Evolutionary conservation across 2,888 invertebrate genomes (phyloP).

Genomic region (Melanophora roralis): DNA sequence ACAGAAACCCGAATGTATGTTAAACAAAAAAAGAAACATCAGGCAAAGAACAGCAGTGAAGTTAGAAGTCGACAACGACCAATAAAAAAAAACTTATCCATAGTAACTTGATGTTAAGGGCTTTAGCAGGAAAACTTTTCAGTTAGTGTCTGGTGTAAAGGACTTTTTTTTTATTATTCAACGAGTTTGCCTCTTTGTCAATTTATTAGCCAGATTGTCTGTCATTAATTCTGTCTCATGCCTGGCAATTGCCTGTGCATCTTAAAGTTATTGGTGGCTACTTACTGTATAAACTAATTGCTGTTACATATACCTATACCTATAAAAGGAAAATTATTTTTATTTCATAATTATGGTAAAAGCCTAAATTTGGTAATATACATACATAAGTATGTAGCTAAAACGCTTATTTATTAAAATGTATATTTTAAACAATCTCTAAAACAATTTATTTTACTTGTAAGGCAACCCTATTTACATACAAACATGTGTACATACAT

Average conservation of each 20-base stretch:
- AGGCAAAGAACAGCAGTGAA: slow-evolving; percentile 16
- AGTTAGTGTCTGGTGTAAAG: slow-evolving; percentile 27
- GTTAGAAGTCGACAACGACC: slow-evolving; percentile 12
- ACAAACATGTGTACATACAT: too few species aligned
- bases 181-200: neutral
- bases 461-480: too few species aligned
- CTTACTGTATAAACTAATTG: neutral
- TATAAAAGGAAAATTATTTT: neutral
- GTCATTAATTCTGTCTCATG: neutral
- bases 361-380: too few species aligned
- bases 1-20: slow-evolving; percentile 36
- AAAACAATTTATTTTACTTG: too few species aligned
- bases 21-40: slow-evolving; percentile 23
- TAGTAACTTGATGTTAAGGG: slow-evolving; percentile 37
- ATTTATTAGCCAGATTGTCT: neutral
- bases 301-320: neutral
- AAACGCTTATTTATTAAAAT: too few species aligned
- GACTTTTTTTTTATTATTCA: neutral
- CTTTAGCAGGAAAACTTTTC: slow-evolving; percentile 29
- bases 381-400: too few species aligned
- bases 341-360: too few species aligned
- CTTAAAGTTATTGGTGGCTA: neutral
- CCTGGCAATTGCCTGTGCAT: neutral
- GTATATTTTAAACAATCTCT: too few species aligned
- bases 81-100: slow-evolving; percentile 24